Conservation (phyloP, 2,797 vertebrate species). For the Notoglanidium macrostoma region DNA sequence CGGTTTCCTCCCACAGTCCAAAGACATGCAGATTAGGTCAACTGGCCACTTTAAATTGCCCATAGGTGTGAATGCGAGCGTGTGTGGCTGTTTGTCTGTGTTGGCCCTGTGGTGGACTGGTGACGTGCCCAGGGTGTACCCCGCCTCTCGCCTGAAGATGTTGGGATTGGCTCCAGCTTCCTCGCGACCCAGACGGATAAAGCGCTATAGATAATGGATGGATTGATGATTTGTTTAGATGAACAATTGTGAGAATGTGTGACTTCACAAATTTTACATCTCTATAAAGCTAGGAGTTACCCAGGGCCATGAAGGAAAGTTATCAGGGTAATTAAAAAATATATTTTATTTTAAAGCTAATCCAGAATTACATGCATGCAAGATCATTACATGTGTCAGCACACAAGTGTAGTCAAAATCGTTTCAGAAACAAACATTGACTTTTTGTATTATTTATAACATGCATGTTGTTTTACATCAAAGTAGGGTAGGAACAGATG, state of each 20-base stretch:
- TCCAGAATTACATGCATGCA: not conserved
- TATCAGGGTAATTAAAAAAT: not conserved
- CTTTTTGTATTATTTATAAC: constrained; percentile 10
- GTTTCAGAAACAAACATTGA: not conserved
- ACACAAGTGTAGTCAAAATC: not conserved
- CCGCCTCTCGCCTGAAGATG: no score
- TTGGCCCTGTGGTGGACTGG: no score
- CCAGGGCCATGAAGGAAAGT: not conserved
- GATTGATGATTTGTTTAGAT: no score
- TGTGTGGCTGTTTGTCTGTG: no score
- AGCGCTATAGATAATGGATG: no score
- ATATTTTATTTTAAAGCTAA: not conserved
- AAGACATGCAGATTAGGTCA: no score
- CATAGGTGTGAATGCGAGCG: no score
- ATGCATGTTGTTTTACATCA: constrained; percentile 15
- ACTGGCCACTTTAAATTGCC: no score
- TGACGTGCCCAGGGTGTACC: no score
- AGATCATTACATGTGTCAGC: not conserved
- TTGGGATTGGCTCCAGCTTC: no score
- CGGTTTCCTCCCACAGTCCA: no score
- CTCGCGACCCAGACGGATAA: no score
- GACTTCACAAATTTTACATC: not conserved
- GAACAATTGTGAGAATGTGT: not conserved
- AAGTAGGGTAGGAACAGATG: constrained; percentile 24
- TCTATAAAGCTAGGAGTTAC: not conserved